Conservation (phyloP, 2,113 vertebrate species). For the Ctenodactylus gundi region DNA sequence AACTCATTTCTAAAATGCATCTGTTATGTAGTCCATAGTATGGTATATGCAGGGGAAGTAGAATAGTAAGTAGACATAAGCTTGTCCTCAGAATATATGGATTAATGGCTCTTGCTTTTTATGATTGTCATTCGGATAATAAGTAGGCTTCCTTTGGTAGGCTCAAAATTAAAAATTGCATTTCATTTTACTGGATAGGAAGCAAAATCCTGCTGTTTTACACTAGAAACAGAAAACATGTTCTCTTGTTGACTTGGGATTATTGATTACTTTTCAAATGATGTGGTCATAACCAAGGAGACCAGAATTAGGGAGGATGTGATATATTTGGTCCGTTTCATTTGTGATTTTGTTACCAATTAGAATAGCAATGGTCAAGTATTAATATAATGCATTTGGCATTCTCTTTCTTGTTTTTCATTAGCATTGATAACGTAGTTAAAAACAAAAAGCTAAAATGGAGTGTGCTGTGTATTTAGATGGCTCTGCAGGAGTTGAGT, state of each 20-base stretch:
- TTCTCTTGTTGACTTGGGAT: neutral
- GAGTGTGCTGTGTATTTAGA: neutral
- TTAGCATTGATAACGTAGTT: no score
- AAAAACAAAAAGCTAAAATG: neutral
- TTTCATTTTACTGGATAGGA: neutral
- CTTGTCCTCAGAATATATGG: neutral
- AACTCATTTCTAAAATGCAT: neutral
- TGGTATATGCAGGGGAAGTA: neutral
- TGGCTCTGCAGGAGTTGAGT: neutral
- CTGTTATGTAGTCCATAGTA: neutral
- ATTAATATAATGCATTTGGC: neutral
- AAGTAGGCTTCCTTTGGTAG: neutral
- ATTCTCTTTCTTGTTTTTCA: neutral
- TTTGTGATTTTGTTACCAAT: neutral
- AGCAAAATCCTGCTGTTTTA: constrained; percentile 4
- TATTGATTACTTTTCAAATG: neutral
- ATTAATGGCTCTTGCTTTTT: neutral
- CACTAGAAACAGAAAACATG: neutral
- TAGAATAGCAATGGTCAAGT: neutral
- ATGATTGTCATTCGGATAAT: neutral
- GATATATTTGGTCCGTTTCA: neutral
- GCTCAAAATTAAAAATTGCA: neutral
- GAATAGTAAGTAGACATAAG: neutral
- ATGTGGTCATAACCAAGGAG: neutral
- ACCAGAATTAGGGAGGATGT: neutral